These are phyloP conservation scores for Drosophila meridionalis DNA, from an alignment of 2,888 invertebrate species.

Conservation along the genomic window DNA sequence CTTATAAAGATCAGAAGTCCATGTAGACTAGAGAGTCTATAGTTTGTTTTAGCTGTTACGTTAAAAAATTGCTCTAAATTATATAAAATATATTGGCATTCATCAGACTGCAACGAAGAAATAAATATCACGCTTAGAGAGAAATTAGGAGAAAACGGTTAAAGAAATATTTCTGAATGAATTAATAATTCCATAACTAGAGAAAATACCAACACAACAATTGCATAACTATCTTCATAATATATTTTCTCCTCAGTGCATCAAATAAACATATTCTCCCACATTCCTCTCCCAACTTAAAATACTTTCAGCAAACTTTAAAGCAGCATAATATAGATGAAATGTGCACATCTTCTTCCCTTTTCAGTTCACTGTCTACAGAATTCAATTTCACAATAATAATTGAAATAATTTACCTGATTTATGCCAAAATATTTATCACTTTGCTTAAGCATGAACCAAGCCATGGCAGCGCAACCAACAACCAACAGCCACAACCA, in stretches of 20 bases:
- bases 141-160: too few relatives aligned
- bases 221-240: not conserved
- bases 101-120: too few relatives aligned
- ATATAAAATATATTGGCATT: too few relatives aligned
- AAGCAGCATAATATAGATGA: not conserved
- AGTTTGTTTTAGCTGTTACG: too few relatives aligned
- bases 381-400: slow-evolving; percentile 1
- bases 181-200: too few relatives aligned
- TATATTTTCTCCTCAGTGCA: not conserved
- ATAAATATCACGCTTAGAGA: too few relatives aligned
- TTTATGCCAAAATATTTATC: slow-evolving; percentile 21
- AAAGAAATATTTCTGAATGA: too few relatives aligned
- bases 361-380: too few relatives aligned
- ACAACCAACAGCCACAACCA: not conserved
- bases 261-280: not conserved
- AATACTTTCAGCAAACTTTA: not conserved
- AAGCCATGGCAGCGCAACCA: not conserved
- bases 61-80: too few relatives aligned
- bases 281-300: not conserved
- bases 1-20: too few relatives aligned
- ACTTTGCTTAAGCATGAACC: slow-evolving; percentile 5
- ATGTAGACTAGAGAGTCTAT: too few relatives aligned
- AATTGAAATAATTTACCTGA: slow-evolving; percentile 18
- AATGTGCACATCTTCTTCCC: not conserved
- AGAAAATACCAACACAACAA: not conserved